Base-by-base conservation (phyloP, 2,888 invertebrate genomes). In the Phyllotreta cruciferae region DNA sequence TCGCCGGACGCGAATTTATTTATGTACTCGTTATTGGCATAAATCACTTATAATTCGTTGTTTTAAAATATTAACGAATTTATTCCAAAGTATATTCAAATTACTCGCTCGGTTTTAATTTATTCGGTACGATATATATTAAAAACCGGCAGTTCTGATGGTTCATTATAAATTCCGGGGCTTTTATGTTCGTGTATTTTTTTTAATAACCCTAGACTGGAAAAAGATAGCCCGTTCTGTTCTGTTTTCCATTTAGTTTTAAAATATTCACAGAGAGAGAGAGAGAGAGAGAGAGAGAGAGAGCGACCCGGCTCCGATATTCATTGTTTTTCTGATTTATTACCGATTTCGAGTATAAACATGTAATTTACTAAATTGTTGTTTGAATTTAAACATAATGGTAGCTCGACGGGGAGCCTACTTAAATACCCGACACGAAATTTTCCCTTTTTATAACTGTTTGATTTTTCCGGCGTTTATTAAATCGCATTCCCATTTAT, bases 301-400 rank as follows among this genome's bases (percentile, higher is more conserved):
- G n/a, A n/a, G n/a, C n/a, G n/a, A n/a, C n/a, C n/a, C 39, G 37
- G 42, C 42, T 56, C 41, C 47, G 52, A 56, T 62, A 52, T 62
- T 62, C 50, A 52, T 56, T 62, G 50, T 56, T 62, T 62, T 62
- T 39, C 14, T 62, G 37, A 62, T 62, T 56, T 56, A 62, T 62
- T 38, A 52, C 52, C 44, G 14, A 52, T 57, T 60, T 62, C 44
- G 53, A 45, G 53, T 57, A 57, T 56, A 56, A 62, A 62, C 53
- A 53, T 57, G 62, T 62, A 62, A 62, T 56, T 62, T 62, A 37
- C 49, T 62, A 56, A 56, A 62, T 56, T 44, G 52, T 42, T 58
- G 56, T 62, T 62, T 62, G 62, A 56, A 42, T 57, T 49, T 52
- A 52, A 53, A 57, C 45, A 56, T 56, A 56, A 62, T 52, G 45